phyloP scores from a whole-genome alignment of 2,888 invertebrate genomes.

The Tachina grossa region DNA sequence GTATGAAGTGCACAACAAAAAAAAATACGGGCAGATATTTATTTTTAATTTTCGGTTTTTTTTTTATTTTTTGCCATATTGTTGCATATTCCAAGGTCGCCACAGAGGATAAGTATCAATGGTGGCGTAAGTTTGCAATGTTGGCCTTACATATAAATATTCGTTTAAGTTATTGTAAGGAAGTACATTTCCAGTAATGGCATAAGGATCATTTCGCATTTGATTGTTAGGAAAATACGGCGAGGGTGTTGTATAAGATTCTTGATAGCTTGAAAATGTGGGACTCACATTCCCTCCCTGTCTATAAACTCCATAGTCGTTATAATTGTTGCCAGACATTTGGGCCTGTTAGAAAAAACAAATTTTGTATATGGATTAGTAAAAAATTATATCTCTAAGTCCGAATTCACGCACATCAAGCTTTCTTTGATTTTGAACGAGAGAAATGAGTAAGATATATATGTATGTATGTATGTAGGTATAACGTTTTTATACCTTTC shows the following conservation, averaged over 20 bases:
- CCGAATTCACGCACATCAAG: not conserved
- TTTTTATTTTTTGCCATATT: constrained; percentile 47
- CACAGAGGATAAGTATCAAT: not conserved
- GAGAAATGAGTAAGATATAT: too few species aligned
- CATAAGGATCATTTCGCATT: constrained; percentile 67
- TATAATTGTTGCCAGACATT: not conserved
- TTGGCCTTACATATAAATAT: constrained; percentile 20
- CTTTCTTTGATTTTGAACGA: too few species aligned
- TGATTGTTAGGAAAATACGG: not conserved
- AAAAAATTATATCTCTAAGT: not conserved
- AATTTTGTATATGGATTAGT: not conserved
- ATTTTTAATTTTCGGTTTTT: not conserved
- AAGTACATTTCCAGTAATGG: constrained; percentile 50
- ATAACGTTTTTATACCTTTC: too few species aligned
- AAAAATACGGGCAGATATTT: not conserved
- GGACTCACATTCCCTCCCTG: constrained; percentile 30
- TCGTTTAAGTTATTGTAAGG: constrained; percentile 13
- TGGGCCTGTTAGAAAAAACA: constrained; percentile 32
- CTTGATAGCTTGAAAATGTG: constrained; percentile 62
- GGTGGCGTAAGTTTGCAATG: constrained; percentile 42
- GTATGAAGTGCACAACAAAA: not conserved
- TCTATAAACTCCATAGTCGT: constrained; percentile 20
- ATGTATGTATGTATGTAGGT: too few species aligned
- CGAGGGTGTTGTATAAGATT: constrained; percentile 8
- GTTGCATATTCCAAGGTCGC: not conserved